Evolutionary conservation across 2,113 vertebrate species (phyloP), one percentile per base, ranked within the genome.

Genomic region (Mus musculus): DNA sequence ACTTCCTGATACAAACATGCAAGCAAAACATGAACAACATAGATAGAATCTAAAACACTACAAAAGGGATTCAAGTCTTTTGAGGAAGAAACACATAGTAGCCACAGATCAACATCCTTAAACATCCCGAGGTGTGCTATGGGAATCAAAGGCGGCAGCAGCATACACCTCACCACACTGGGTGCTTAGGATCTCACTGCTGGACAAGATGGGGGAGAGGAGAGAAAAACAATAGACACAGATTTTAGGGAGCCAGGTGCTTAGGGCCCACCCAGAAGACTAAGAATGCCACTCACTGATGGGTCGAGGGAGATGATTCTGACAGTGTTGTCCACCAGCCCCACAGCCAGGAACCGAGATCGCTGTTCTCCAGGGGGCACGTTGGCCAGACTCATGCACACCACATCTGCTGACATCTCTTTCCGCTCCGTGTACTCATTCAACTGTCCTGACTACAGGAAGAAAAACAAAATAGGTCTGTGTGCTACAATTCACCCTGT

Each of bases 351-450:
- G 97, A 99, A 99, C 0, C 99, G 98, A 14, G 99, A 99, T 1
- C 99, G 99, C 92, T 99, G 99, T 98, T 99, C 99, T 54, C 99
- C 99, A 6, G 99, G 99, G 0, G 99, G 99, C 5, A 99, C 99
- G 0, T 99, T 99, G 93, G 99, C 99, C 98, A 99, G 97, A 88
- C 99, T 99, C 99, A 99, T 99, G 95, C 99, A 99, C 4, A 99
- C 99, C 0, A 99, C 99, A 0, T 99, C 99, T 0, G 99, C 99
- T 0, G 99, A 99, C 99, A 99, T 99, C 98, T 99, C 99, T 96
- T 99, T 99, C 73, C 99, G 98, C 95, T 99, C 99, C 0, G 99
- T 99, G 98, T 99, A 99, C 96, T 99, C 99, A 2, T 99, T 99
- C 97, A 99, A 98, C 97, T 99, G 99, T 30, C 99, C 99, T 6